Evolutionary conservation across 2,888 invertebrate species (phyloP), one percentile per base, ranked within the genome.

Genomic region (Galeruca laticollis): DNA sequence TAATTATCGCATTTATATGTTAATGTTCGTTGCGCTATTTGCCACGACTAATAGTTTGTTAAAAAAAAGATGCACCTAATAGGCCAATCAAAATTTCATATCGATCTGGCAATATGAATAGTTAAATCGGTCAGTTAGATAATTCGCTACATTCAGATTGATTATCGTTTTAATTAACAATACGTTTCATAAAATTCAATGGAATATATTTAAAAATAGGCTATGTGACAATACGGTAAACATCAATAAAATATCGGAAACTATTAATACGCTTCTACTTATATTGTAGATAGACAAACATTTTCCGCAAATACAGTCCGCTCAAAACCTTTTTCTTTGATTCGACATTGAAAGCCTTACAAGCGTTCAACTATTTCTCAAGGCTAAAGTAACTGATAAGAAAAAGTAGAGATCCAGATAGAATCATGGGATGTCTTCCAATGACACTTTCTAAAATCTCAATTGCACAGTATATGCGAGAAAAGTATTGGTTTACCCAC

Each of bases 1-100:
- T 60, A 69, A 69, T 69, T 69, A 60, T 52, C 43, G n/a, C 51
- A 59, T 47, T 69, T 52, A 47, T 57, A 59, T 51, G 35, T 40
- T 43, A 60, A 51, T 52, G 57, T 15, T 64, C 26, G 52, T 57
- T 15, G 56, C 56, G 56, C 56, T 57, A 0, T 57, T 57, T 56
- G 63, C 57, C 49, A 31, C 51, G 52, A 63, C 51, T 49, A 26
- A 69, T 43, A 51, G 63, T 63, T 69, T 59, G 59, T 63, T 68
- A 43, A 60, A 57, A 63, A 68, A 63, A 49, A 15, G 26, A 33
- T n/a, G 59, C 47, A 18, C 47, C n/a, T 33, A 54, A 54, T 54
- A 31, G 54, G n/a, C 54, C 56, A 70, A 65, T 70, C 65, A 60
- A 43, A 47, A 47, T 47, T 47, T 9, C 15, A 47, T 47, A 47